Evolutionary conservation across 1,140 invertebrate genomes (phyloP).

Genomic region (Coenobita brevimanus): DNA sequence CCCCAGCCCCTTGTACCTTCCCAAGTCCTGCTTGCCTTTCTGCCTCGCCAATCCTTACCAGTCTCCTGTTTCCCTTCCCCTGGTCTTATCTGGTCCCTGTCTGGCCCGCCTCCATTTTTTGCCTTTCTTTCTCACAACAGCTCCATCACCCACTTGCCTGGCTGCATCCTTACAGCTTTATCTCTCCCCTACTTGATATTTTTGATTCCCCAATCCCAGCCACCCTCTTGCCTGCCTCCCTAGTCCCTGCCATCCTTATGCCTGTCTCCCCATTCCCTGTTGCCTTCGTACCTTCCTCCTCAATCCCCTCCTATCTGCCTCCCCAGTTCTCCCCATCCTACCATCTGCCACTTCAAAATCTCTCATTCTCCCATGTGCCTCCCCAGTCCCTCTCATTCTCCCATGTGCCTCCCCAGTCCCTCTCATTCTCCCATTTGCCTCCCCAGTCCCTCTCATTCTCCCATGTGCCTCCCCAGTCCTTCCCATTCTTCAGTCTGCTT

Average conservation of each 20-base stretch:
- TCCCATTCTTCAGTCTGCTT: too few species aligned
- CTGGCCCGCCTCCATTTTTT: not conserved
- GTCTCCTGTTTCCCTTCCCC: too few species aligned
- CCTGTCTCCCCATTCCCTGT: not conserved
- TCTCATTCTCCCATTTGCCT: not conserved
- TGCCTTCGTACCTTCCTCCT: not conserved
- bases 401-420: not conserved
- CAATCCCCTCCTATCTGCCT: not conserved
- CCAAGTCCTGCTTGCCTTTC: too few species aligned
- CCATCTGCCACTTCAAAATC: not conserved
- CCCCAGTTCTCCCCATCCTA: not conserved
- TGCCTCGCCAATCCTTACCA: too few species aligned
- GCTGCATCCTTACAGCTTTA: not conserved
- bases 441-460: slow-evolving; percentile 3
- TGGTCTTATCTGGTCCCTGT: too few species aligned
- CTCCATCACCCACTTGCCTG: not conserved
- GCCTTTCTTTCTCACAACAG: not conserved
- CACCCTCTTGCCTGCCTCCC: not conserved
- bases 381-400: not conserved
- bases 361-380: not conserved
- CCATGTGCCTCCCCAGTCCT: not conserved
- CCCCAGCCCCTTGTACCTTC: too few species aligned
- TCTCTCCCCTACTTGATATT: not conserved
- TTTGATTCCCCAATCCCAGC: not conserved
- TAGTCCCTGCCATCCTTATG: too few species aligned